phyloP scores from a whole-genome alignment of 2,888 invertebrate species.

The Amitus sp. region DNA sequence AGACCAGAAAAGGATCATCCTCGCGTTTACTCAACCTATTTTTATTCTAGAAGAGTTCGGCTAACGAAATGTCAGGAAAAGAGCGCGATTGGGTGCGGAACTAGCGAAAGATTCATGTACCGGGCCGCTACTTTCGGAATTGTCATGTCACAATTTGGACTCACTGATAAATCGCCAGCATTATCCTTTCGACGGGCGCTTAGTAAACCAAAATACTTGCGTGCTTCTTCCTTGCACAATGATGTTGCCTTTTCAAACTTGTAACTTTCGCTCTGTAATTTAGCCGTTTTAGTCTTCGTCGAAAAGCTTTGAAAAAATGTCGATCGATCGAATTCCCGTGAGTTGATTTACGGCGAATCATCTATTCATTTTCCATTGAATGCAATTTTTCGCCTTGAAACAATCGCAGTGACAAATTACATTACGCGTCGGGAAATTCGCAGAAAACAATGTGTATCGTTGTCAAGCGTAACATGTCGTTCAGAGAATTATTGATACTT shows the following conservation, averaged over 20 bases:
- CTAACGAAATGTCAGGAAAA: too few species aligned
- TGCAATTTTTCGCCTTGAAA: constrained; percentile 11
- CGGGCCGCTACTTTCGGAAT: too few species aligned
- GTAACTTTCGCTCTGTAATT: constrained; percentile 22
- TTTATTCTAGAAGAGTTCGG: too few species aligned
- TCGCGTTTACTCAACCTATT: too few species aligned
- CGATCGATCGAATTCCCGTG: neutral
- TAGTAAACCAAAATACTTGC: constrained; percentile 37
- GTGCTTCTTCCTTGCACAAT: constrained; percentile 35
- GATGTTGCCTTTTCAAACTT: constrained; percentile 17
- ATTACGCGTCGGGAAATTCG: constrained; percentile 22
- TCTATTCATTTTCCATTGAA: neutral
- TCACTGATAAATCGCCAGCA: constrained; percentile 50
- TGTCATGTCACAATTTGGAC: constrained; percentile 47
- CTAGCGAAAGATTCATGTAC: too few species aligned
- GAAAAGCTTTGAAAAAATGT: too few species aligned
- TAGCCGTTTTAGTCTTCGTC: too few species aligned
- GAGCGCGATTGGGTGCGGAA: too few species aligned
- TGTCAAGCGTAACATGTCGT: constrained; percentile 43
- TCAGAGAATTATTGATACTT: constrained; percentile 55
- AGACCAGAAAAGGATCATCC: neutral
- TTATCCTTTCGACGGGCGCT: constrained; percentile 39
- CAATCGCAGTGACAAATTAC: constrained; percentile 16
- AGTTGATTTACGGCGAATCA: neutral
- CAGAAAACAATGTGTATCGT: constrained; percentile 34